Evolutionary conservation across 2,113 vertebrate genomes (phyloP), one percentile per base, ranked within the genome.

Genomic region (Macheiramphus alcinus): DNA sequence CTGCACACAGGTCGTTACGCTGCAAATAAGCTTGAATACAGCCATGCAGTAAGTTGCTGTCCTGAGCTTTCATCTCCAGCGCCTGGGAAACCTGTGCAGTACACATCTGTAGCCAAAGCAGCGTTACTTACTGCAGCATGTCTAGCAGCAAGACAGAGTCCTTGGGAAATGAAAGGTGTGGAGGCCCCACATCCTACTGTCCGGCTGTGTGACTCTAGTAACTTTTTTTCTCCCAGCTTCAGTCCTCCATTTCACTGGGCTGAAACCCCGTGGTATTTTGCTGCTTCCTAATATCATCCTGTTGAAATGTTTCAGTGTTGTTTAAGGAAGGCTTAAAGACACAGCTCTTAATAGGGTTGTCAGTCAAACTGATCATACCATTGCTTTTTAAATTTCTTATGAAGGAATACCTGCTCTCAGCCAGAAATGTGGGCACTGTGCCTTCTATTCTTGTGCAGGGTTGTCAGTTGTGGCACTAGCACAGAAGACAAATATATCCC

Each of bases 41-140:
- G 32, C 13, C 67, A 34, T 36, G 45, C 20, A 61, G 13, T 25
- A 36, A 56, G 29, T 16, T 76, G 29, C 15, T 86, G 20, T 23
- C n/a, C 43, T 27, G 45, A 59, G 42, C 27, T 59, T 61, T 61
- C 56, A 20, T 25, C 26, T 92, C 27, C 6, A 6, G 29, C 3
- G 1, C 15, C 29, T 80, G 36, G 52, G n/a, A 85, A 79, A 25
- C 32, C n/a, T 65, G 32, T 61, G 13, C 67, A 40, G 38, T 22
- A 45, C 9, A 13, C 1, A 1, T 23, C 32, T 86, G 48, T 17
- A 79, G 29, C n/a, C 89, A 93, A 58, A 74, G 38, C 48, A 83
- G 32, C 0, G 0, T 47, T 45, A 36, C 45, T 16, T 78, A 27
- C 59, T 27, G 47, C 71, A 87, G 38, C 0, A 0, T 22, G 23